Conservation (phyloP, 1,140 invertebrate genomes). For the Aphelenchoides fujianensis region DNA sequence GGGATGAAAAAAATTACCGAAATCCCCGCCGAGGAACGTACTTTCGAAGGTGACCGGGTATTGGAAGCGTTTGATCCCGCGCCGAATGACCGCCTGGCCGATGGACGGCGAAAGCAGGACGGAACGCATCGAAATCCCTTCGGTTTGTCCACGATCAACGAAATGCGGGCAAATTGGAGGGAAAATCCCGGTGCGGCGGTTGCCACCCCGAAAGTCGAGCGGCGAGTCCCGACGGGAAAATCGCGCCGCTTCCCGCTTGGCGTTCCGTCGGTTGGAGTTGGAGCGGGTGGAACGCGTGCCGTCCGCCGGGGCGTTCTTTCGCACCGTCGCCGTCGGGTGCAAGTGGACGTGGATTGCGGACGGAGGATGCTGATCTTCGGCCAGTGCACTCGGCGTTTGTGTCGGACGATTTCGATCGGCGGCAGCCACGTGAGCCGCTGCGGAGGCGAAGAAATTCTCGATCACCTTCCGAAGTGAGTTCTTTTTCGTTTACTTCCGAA, state of each 20-base stretch:
- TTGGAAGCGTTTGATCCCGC: conserved; percentile 6
- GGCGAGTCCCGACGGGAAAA: too few relatives aligned
- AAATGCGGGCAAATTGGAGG: neutral
- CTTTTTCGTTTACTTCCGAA: neutral
- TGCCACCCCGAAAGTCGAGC: neutral
- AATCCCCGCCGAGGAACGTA: conserved; percentile 28
- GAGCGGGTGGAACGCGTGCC: too few relatives aligned
- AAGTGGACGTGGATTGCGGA: too few relatives aligned
- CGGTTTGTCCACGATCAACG: neutral
- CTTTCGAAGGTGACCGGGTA: conserved; percentile 56
- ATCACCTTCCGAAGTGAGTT: neutral
- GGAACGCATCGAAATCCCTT: neutral
- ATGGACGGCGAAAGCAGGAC: neutral
- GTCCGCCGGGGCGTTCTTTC: too few relatives aligned
- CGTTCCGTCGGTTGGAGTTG: too few relatives aligned
- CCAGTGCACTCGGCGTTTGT: neutral
- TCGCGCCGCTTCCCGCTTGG: too few relatives aligned
- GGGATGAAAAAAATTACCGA: conserved; percentile 14
- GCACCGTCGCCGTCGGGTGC: too few relatives aligned
- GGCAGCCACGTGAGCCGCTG: neutral
- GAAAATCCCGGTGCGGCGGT: neutral
- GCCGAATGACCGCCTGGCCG: neutral
- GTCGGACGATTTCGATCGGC: neutral
- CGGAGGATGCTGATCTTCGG: neutral
- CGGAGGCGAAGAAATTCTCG: neutral